Percentiles rank a stretch among this genome's conserved stretches.
Conservation (phyloP, 2,888 invertebrate species). For the Chirona hameri region DNA sequence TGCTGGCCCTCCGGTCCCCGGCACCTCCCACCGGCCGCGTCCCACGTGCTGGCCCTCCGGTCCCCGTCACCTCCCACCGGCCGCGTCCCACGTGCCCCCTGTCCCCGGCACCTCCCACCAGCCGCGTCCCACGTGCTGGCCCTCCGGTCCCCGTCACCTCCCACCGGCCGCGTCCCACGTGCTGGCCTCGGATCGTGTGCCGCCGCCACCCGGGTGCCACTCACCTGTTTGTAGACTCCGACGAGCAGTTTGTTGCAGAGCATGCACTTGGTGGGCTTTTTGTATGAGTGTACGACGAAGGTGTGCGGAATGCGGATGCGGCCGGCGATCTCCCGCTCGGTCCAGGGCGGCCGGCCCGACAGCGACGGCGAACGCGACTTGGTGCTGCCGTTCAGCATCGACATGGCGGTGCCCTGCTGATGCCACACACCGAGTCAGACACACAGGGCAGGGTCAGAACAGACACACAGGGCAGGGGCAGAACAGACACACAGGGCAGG, state of each 20-base stretch:
- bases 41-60: too few species aligned
- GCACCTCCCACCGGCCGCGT: too few species aligned
- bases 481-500: too few species aligned
- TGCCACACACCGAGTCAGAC: too few species aligned
- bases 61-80: too few species aligned
- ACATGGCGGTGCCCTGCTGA: background rate
- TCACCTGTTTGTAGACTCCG: conserved; percentile 72
- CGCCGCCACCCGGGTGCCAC: background rate
- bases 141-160: too few species aligned
- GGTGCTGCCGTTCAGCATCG: conserved; percentile 13
- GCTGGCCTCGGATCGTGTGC: background rate
- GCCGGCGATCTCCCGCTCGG: conserved; percentile 65
- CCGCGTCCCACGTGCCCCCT: too few species aligned
- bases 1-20: too few species aligned
- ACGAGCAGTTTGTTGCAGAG: conserved; percentile 91
- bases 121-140: too few species aligned
- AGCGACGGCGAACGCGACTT: conserved; percentile 47
- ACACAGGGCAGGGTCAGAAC: conserved; percentile 60
- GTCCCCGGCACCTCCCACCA: too few species aligned
- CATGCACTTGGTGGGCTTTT: conserved; percentile 93
- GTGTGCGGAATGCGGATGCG: conserved; percentile 83
- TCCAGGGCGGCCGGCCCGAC: conserved; percentile 62
- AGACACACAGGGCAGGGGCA: too few species aligned
- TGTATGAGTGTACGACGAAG: conserved; percentile 94
- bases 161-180: too few species aligned